phyloP scores from a whole-genome alignment of 2,113 vertebrate species.

The Cyanoderma ruficeps region DNA sequence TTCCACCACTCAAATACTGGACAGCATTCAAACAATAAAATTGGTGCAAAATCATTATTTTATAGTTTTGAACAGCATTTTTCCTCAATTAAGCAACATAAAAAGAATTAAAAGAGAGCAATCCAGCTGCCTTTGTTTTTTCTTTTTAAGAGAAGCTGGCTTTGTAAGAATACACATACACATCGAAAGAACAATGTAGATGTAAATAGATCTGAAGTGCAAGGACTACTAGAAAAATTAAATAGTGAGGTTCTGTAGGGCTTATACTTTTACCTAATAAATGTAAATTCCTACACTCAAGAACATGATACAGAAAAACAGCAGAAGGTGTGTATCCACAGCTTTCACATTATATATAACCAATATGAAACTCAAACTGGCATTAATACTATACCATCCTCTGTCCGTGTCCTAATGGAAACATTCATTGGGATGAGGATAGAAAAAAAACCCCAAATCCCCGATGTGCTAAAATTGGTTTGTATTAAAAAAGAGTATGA shows the following conservation, averaged over 20 bases:
- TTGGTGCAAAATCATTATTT: not conserved
- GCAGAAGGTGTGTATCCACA: not conserved
- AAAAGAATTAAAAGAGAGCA: not conserved
- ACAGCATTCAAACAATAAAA: not conserved
- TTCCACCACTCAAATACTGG: not conserved
- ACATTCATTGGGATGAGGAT: not conserved
- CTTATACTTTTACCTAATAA: not conserved
- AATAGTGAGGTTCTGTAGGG: not conserved
- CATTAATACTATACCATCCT: not conserved
- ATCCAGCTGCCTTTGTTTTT: not conserved
- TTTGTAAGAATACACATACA: not conserved
- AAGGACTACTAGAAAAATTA: slow-evolving; percentile 4
- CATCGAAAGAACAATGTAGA: not conserved
- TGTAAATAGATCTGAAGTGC: not conserved
- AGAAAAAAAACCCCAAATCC: not conserved
- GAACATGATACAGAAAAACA: not conserved
- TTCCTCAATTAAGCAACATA: not conserved
- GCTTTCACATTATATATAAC: not conserved
- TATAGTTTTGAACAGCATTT: not conserved
- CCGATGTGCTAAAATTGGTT: not conserved
- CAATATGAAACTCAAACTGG: not conserved
- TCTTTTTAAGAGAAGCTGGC: not conserved
- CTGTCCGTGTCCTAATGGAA: not conserved
- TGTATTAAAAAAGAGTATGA: not conserved
- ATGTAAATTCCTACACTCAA: not conserved